Conservation (phyloP, 2,797 vertebrate genomes). For the Florisuga fusca region DNA sequence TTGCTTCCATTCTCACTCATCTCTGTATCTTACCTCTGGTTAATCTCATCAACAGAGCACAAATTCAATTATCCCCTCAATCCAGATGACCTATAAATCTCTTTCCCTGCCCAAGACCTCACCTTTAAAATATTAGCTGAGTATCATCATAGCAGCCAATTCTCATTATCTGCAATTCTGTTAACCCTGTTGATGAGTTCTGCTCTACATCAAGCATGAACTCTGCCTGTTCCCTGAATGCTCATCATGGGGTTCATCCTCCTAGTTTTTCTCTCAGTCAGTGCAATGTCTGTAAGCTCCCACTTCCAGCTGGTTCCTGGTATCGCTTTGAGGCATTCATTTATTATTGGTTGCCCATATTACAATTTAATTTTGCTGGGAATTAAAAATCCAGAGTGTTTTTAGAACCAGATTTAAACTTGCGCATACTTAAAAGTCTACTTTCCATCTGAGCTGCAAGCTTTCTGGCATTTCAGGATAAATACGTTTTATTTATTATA, state of each 20-base stretch:
- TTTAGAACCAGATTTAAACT: conserved; percentile 1
- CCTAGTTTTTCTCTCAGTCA: not conserved
- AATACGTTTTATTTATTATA: not conserved
- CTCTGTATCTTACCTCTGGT: not conserved
- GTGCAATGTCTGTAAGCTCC: not conserved
- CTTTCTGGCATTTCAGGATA: not conserved
- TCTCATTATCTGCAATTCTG: not conserved
- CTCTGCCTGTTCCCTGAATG: not conserved
- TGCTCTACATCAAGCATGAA: not conserved
- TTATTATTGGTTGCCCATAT: not conserved
- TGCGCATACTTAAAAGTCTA: not conserved
- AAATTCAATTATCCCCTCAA: conserved; percentile 27
- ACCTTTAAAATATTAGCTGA: conserved; percentile 3
- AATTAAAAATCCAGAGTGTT: not conserved
- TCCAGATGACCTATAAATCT: not conserved
- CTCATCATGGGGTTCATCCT: not conserved
- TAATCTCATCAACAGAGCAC: conserved; percentile 13
- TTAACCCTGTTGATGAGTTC: conserved; percentile 13
- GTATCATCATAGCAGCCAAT: not conserved
- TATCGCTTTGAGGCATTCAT: not conserved
- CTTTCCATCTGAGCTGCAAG: not conserved
- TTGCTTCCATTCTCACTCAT: not conserved
- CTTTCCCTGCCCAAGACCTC: not conserved
- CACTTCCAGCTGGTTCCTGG: conserved; percentile 4
- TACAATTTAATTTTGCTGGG: not conserved